A percentile compares a stretch with the other conserved stretches of the same genome.
Evolutionary conservation across 2,113 vertebrate species (phyloP).

Genomic region (Perccottus glenii): DNA sequence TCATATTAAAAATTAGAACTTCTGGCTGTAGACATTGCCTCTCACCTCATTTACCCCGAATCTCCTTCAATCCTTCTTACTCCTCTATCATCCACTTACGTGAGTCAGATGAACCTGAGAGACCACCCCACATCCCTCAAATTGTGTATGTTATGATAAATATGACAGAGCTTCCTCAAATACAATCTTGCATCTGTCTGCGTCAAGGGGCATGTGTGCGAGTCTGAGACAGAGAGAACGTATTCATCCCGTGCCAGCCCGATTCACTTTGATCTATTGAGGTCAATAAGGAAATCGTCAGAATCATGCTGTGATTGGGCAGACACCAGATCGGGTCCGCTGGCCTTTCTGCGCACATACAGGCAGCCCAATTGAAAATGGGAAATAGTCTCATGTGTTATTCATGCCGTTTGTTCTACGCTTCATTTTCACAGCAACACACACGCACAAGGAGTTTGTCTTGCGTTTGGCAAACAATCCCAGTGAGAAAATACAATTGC

Average conservation of each 20-base stretch:
- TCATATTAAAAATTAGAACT: not conserved
- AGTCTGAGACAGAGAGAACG: constrained; percentile 12
- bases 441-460: not conserved
- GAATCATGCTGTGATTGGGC: constrained; percentile 60
- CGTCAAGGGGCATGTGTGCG: constrained; percentile 21
- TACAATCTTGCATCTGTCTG: constrained; percentile 26
- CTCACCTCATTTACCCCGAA: constrained; percentile 40
- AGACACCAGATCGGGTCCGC: constrained; percentile 43
- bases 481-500: not conserved
- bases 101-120: constrained; percentile 21
- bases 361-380: not conserved
- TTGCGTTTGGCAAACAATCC: not conserved
- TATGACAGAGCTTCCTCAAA: constrained; percentile 19
- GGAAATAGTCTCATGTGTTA: constrained; percentile 23
- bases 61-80: not conserved
- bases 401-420: constrained; percentile 39
- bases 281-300: constrained; percentile 67
- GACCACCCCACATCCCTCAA: constrained; percentile 12
- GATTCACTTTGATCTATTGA: constrained; percentile 79
- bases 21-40: constrained; percentile 23
- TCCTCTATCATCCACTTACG: constrained; percentile 49
- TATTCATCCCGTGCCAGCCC: constrained; percentile 47
- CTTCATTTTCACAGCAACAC: not conserved
- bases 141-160: constrained; percentile 17
- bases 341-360: constrained; percentile 7